A percentile compares a stretch with the other conserved stretches of the same genome.
phyloP scores from a whole-genome alignment of 1,140 invertebrate species.

The Daktulosphaira vitifoliae region DNA sequence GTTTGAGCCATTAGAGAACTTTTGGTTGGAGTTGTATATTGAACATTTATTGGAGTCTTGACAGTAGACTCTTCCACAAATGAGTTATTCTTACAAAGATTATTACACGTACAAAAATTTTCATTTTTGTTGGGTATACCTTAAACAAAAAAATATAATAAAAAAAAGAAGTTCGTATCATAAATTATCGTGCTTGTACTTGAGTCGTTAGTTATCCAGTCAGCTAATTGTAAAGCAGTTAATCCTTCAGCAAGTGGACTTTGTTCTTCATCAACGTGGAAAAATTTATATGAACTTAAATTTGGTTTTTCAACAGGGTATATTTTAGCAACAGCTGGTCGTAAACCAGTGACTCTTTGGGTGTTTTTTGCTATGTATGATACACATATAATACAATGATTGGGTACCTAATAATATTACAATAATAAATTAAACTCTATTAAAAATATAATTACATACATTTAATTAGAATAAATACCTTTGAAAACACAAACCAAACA shows the following conservation, averaged over 20 bases:
- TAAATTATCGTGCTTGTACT: too few species aligned
- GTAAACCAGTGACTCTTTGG: conserved; percentile 50
- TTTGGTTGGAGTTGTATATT: too few species aligned
- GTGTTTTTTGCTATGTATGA: conserved; percentile 50
- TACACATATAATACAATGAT: conserved; percentile 51
- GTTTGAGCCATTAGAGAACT: too few species aligned
- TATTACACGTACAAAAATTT: too few species aligned
- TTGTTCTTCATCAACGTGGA: conserved; percentile 50
- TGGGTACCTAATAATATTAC: conserved; percentile 41
- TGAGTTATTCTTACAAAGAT: too few species aligned
- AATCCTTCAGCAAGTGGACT: conserved; percentile 46
- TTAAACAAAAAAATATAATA: too few species aligned
- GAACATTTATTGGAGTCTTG: too few species aligned
- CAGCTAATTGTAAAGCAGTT: not conserved
- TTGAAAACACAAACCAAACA: conserved; percentile 56
- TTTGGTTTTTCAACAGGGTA: conserved; percentile 52
- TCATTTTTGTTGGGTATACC: too few species aligned
- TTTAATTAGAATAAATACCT: conserved; percentile 43
- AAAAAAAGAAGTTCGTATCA: too few species aligned
- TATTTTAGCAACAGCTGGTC: conserved; percentile 53
- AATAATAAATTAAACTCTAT: not conserved
- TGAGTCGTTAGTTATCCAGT: conserved; percentile 20
- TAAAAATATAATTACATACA: not conserved
- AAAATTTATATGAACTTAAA: conserved; percentile 52
- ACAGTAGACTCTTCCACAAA: too few species aligned